Evolutionary conservation across 2,113 vertebrate species (phyloP).

Genomic region (Columbina picui): DNA sequence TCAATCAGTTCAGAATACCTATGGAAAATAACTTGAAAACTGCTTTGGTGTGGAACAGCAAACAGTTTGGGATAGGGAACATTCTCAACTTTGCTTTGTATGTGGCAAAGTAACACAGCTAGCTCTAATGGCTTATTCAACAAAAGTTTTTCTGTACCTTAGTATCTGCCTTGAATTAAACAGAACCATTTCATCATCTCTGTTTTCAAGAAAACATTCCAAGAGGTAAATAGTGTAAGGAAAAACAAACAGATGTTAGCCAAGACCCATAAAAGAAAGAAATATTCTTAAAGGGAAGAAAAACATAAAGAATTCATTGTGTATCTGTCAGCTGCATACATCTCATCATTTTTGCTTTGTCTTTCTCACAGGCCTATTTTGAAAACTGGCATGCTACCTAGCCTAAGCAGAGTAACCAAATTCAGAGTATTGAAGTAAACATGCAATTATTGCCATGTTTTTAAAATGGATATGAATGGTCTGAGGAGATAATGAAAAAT

Average conservation of each 20-base stretch:
- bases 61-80: conserved; percentile 26
- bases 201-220: conserved; percentile 55
- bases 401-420: conserved; percentile 60
- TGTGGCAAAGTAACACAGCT: conserved; percentile 11
- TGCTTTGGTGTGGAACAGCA: conserved; percentile 67
- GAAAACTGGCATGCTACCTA: conserved; percentile 65
- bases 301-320: conserved; percentile 15
- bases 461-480: conserved; percentile 30
- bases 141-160: conserved; percentile 33
- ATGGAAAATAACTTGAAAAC: conserved; percentile 42
- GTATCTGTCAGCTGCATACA: conserved; percentile 30
- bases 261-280: conserved; percentile 63
- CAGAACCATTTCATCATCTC: conserved; percentile 11
- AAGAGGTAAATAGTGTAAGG: conserved; percentile 36
- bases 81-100: conserved; percentile 35
- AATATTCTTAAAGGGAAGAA: conserved; percentile 40
- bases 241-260: conserved; percentile 51
- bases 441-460: conserved; percentile 71
- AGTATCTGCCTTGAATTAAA: conserved; percentile 59
- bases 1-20: conserved; percentile 40
- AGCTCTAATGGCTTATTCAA: conserved; percentile 24
- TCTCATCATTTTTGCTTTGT: conserved; percentile 27
- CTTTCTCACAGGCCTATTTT: conserved; percentile 44
- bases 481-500: conserved; percentile 48
- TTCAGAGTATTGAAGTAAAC: conserved; percentile 58